Evolutionary conservation across 2,113 vertebrate genomes (phyloP).

Genomic region (Hirundichthys speculiger): DNA sequence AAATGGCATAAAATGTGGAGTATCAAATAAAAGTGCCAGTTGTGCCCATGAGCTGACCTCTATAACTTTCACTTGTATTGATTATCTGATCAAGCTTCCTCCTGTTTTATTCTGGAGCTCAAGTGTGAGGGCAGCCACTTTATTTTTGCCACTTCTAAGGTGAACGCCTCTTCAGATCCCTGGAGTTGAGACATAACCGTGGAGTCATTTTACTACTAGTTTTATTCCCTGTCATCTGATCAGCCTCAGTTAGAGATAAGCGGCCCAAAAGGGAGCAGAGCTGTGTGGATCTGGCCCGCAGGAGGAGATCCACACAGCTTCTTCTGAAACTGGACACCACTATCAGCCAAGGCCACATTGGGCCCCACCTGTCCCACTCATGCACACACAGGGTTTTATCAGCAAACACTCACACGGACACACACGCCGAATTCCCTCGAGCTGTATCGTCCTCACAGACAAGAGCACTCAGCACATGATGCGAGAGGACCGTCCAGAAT

Average conservation of each 20-base stretch:
- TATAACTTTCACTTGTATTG: conserved; percentile 1
- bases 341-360: conserved; percentile 57
- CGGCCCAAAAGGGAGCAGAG: too few species aligned
- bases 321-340: conserved; percentile 46
- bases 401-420: conserved; percentile 18
- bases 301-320: conserved; percentile 35
- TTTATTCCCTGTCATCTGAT: conserved; percentile 10
- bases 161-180: background rate
- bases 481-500: background rate
- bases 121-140: too few species aligned
- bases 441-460: conserved; percentile 25
- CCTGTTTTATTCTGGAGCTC: background rate
- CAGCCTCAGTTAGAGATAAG: conserved; percentile 10
- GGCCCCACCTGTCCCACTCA: conserved; percentile 42
- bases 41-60: fast-evolving
- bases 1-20: background rate
- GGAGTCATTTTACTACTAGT: conserved; percentile 1
- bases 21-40: background rate
- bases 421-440: conserved; percentile 17
- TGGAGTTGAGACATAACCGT: background rate
- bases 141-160: background rate
- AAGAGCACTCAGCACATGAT: conserved; percentile 3
- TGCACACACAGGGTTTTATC: conserved; percentile 29
- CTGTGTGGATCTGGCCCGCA: background rate
- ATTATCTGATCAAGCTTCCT: background rate